Evolutionary conservation across 2,797 vertebrate genomes (phyloP), one percentile per base, ranked within the genome.

Genomic region (Chaunax sp.): DNA sequence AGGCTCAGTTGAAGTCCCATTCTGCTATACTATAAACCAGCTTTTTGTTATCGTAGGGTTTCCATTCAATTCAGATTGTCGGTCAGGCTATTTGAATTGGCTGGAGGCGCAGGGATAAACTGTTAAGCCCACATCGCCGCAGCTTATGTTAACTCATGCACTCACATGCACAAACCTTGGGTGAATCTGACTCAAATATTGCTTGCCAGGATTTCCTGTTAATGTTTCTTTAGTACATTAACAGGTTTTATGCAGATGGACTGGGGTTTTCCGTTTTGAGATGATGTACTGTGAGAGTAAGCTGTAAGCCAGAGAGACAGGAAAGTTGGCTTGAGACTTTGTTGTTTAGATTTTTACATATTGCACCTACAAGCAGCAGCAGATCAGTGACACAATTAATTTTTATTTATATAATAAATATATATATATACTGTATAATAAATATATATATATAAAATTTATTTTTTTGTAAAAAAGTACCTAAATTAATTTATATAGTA

Each of bases 111-210:
- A 78, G 76, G 79, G 71, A 74, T 84, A 47, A 68, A 69, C 80
- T 88, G 77, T 58, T 81, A 75, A 75, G 70, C 86, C 81, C 80
- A 83, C 87, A 83, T 80, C 53, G 67, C 87, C 69, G 81, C 73
- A 80, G 70, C 75, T 85, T 86, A 52, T 85, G 77, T 75, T 73
- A 82, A 81, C 69, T 84, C 57, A 10, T 78, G 64, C 44, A 53
- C 58, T 85, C 58, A 83, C 54, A 11, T 77, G 68, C 41, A 56
- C 65, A 85, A 60, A 18, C 59, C 41, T 54, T 57, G 50, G 72
- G 69, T 72, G 56, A 77, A 80, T 79, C 77, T 82, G 77, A 56
- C 75, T 75, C 30, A 3, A 69, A 60, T 66, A 28, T 49, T 76
- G 66, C 66, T 60, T 70, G 45, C 10, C 30, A 58, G 35, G 50